Percentiles rank a stretch among this genome's conserved stretches.
These are phyloP conservation scores for Cyaniris semiargus DNA, from an alignment of 2,888 invertebrate species.

Conservation along the genomic window DNA sequence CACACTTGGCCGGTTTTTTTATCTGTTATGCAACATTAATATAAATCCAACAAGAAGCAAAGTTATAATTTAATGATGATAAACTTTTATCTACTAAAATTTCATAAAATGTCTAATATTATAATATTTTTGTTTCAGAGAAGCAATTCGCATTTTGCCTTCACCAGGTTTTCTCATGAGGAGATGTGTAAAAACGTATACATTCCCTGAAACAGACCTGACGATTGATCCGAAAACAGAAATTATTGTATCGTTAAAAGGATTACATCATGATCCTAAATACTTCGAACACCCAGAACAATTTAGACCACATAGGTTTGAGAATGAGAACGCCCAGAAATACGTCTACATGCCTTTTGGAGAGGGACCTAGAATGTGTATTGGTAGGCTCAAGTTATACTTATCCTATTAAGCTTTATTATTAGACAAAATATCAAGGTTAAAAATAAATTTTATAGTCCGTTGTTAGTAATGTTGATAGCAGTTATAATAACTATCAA, in stretches of 20 bases:
- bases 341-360: slow-evolving; percentile 67
- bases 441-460: too few species aligned
- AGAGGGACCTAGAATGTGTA: slow-evolving; percentile 68
- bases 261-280: slow-evolving; percentile 63
- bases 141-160: slow-evolving; percentile 70
- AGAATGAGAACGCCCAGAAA: slow-evolving; percentile 53
- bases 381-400: slow-evolving; percentile 55
- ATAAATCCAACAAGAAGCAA: not conserved
- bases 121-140: slow-evolving; percentile 40
- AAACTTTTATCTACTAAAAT: not conserved
- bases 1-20: too few species aligned
- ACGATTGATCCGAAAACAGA: slow-evolving; percentile 62
- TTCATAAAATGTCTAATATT: not conserved
- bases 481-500: too few species aligned
- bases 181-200: slow-evolving; percentile 61
- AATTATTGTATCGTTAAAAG: slow-evolving; percentile 65
- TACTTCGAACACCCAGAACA: slow-evolving; percentile 62
- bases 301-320: slow-evolving; percentile 66
- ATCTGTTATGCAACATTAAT: too few species aligned
- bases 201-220: slow-evolving; percentile 62
- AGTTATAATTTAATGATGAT: too few species aligned
- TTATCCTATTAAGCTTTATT: too few species aligned
- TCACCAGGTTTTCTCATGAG: slow-evolving; percentile 64
- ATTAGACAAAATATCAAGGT: too few species aligned
- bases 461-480: too few species aligned